Evolutionary conservation across 1,140 invertebrate genomes (phyloP).

Genomic region (Patella vulgata): DNA sequence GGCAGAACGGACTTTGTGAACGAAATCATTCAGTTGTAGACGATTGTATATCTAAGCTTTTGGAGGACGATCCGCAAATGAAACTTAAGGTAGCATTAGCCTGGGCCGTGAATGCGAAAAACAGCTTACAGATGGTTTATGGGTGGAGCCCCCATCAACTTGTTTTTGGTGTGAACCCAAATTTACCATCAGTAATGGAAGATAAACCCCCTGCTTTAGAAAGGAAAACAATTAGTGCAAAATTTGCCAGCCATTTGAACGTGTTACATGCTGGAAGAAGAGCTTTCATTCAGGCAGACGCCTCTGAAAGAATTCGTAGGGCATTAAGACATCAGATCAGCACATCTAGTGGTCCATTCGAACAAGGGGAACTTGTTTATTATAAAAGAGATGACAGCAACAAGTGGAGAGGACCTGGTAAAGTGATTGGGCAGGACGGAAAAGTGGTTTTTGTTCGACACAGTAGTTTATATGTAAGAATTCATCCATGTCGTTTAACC

Average conservation of each 20-base stretch:
- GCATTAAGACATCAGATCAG: not conserved
- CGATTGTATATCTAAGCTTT: conserved; percentile 3
- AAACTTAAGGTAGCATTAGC: not conserved
- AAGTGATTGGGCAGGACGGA: not conserved
- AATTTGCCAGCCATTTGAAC: not conserved
- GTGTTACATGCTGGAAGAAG: not conserved
- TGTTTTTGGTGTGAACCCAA: no score
- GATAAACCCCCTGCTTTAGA: no score
- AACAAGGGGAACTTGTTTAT: not conserved
- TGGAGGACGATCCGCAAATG: conserved; percentile 3
- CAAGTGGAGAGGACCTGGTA: conserved; percentile 1
- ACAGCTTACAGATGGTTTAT: no score
- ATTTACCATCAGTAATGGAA: no score
- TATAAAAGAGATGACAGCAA: not conserved
- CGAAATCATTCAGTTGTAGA: conserved; percentile 1
- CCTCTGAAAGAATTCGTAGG: not conserved
- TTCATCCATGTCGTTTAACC: not conserved
- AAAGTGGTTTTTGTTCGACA: conserved; percentile 1
- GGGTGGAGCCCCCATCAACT: no score
- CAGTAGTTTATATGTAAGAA: conserved; percentile 1
- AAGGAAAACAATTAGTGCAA: not conserved
- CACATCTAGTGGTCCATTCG: not conserved
- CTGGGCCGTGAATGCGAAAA: conserved; percentile 3
- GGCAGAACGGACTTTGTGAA: conserved; percentile 7
- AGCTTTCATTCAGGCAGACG: not conserved